Conservation (phyloP, 2,113 vertebrate genomes). For the Felis chaus region DNA sequence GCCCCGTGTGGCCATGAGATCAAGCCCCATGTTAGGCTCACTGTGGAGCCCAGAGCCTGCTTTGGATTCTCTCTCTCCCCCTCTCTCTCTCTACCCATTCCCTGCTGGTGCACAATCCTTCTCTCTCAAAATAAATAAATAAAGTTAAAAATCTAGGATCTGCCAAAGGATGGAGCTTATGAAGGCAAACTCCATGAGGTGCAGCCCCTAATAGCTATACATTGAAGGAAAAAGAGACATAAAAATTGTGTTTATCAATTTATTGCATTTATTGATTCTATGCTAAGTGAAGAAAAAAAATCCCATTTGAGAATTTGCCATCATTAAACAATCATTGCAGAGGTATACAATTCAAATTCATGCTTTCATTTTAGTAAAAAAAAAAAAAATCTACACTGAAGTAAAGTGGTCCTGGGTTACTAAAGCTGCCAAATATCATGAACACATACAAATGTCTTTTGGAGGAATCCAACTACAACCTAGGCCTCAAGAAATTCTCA, state of each 20-base stretch:
- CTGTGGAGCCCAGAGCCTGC: too few relatives aligned
- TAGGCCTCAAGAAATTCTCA: not conserved
- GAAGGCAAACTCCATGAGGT: not conserved
- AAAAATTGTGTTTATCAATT: not conserved
- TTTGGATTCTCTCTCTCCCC: too few relatives aligned
- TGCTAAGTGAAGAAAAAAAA: not conserved
- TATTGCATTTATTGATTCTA: not conserved
- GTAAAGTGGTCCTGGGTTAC: not conserved
- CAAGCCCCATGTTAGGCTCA: too few relatives aligned
- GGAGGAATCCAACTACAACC: not conserved
- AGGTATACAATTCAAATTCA: not conserved
- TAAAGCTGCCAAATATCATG: not conserved
- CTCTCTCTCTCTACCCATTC: too few relatives aligned
- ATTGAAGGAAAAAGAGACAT: not conserved
- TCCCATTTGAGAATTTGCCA: not conserved
- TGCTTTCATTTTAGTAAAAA: not conserved
- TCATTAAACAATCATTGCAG: not conserved
- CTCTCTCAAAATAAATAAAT: too few relatives aligned
- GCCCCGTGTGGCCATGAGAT: too few relatives aligned
- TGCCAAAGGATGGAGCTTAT: not conserved
- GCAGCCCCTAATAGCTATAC: not conserved
- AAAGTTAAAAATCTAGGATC: not conserved
- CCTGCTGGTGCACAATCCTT: too few relatives aligned
- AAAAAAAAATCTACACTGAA: not conserved
- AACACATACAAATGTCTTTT: not conserved